phyloP scores from a whole-genome alignment of 2,888 invertebrate genomes.

The Plusia festucae region DNA sequence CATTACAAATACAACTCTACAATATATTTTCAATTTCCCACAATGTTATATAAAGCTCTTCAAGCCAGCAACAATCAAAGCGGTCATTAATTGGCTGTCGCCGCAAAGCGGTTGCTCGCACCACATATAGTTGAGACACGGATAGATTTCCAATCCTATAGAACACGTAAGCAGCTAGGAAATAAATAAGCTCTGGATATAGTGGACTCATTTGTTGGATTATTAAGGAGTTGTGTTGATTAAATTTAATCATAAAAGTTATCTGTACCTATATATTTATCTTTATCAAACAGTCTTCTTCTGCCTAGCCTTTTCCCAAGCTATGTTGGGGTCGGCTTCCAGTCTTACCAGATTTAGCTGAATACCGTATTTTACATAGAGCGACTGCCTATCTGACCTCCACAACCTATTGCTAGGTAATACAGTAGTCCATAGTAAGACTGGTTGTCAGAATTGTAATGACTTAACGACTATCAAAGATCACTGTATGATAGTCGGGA shows the following conservation, averaged over 20 bases:
- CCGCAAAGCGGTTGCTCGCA: conserved; percentile 39
- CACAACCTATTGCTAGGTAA: no score
- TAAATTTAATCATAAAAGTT: neutral
- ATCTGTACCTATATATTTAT: no score
- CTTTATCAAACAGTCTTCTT: no score
- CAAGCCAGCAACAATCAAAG: conserved; percentile 36
- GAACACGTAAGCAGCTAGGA: conserved; percentile 3
- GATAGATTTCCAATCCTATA: conserved; percentile 15
- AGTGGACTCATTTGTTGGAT: neutral
- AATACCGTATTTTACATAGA: no score
- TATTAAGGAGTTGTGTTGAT: neutral
- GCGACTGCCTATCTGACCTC: no score
- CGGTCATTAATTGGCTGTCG: conserved; percentile 57
- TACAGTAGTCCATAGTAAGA: no score
- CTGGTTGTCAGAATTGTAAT: no score
- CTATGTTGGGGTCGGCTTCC: no score
- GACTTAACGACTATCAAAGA: no score
- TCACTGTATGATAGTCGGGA: no score
- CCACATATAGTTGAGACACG: conserved; percentile 14
- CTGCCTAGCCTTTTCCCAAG: no score
- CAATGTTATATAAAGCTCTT: conserved; percentile 16
- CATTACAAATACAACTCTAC: neutral
- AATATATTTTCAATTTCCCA: neutral
- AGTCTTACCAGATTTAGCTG: no score
- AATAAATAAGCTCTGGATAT: conserved; percentile 2